Base-by-base conservation (phyloP, 2,888 invertebrate genomes). In the Microctonus hyperodae region DNA sequence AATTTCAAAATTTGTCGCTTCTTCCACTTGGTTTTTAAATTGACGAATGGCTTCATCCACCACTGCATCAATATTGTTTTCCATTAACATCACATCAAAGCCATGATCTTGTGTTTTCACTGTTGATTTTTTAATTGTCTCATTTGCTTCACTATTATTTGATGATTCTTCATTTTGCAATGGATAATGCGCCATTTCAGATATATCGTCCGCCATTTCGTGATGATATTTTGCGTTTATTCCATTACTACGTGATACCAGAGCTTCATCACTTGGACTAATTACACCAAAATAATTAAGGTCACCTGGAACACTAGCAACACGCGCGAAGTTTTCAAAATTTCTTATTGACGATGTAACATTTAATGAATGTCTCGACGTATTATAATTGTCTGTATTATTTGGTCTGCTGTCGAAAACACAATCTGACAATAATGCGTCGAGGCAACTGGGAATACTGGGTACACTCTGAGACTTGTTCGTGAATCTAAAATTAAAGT, bases 241-340 rank as follows among this genome's bases (percentile, higher is more conserved):
- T 28, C 22, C 22, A 33, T 56, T 37, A 35, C 16, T n/a, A 53
- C 58, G 44, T 31, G 31, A 25, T 22, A 53, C 37, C 28, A 53
- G 44, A 44, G 70, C 69, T 23, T 60, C 57, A 11, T 63, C 51
- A 33, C 56, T 58, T 50, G 56, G n/a, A 10, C 35, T 22, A 2
- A 33, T 37, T 13, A 64, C 28, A 57, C 86, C 72, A 85, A 88
- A 87, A 75, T 90, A 86, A 85, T 91, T 89, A 70, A 91, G 86
- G 79, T 90, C 88, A 77, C 89, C 89, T 76, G 91, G 91, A 68
- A 91, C 88, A 77, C 88, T 88, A 53, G 88, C 83, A 77, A 83
- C 87, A 77, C 82, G 79, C 28, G 83, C 83, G 71, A 81, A 80
- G 67, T 81, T 80, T 70, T 83, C 83, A 69, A 82, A 82, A 65